Base-by-base conservation (phyloP, 2,113 vertebrate genomes). In the Zosterops lateralis region DNA sequence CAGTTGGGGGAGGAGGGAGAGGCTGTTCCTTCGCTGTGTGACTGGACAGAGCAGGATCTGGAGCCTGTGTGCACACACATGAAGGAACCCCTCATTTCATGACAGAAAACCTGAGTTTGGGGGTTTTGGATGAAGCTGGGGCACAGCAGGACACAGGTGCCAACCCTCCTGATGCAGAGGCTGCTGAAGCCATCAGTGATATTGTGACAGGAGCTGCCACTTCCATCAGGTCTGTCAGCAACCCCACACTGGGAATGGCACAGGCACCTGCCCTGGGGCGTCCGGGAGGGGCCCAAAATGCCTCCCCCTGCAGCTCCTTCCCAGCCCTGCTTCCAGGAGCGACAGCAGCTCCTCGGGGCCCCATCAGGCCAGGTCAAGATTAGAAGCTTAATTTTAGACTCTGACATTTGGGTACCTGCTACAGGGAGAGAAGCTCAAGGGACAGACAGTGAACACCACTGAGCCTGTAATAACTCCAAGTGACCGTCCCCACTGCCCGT, bases 31-130 rank as follows among this genome's bases (percentile, higher is more conserved):
- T 34, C 1, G 7, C 68, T 53, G 50, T 61, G 57, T 44, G 78
- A 45, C 31, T 8, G 75, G 66, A 85, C 64, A 73, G 24, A 72
- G 71, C 6, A 1, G 42, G 73, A 40, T 25, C 31, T 16, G 31
- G 65, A 42, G 38, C 44, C 58, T 67, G 76, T 22, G 14, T 40
- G 14, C 42, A n/a, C 58, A 58, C 50, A 68, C 54, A 61, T 1
- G 17, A 76, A 83, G 71, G 71, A 76, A 64, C 26, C 31, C 34
- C 56, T 70, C 32, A 40, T 42, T 76, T 76, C 40, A 29, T 56
- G 48, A 86, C 64, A 71, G 66, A 77, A 88, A 93, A 93, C 88
- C 92, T 92, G 96, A 92, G 90, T 77, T 53, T 3, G 2, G 68
- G 58, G 34, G 34, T 9, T 82, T 64, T 45, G 72, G 47, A 54